Evolutionary conservation across 2,797 vertebrate species (phyloP).

Genomic region (Streptopelia turtur): DNA sequence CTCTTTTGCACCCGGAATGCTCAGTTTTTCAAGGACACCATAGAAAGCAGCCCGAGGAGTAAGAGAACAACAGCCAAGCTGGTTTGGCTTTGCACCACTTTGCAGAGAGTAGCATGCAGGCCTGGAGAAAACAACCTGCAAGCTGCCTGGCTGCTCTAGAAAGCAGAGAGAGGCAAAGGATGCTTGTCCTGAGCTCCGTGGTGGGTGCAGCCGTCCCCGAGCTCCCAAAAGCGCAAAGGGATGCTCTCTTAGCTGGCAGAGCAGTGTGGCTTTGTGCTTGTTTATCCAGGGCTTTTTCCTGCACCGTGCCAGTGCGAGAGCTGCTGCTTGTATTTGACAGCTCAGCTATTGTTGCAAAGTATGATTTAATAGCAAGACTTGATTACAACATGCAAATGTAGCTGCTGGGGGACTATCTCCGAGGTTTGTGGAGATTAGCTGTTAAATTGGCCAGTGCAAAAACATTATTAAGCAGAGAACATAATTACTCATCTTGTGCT

Average conservation of each 20-base stretch:
- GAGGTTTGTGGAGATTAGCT: conserved; percentile 71
- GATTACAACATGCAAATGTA: conserved; percentile 56
- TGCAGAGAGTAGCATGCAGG: not conserved
- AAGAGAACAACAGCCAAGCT: not conserved
- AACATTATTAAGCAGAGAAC: conserved; percentile 69
- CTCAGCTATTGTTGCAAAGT: conserved; percentile 60
- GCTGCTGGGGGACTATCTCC: conserved; percentile 59
- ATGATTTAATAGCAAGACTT: conserved; percentile 70
- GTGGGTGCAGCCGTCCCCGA: not conserved
- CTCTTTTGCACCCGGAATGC: not conserved
- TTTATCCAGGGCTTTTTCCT: not conserved
- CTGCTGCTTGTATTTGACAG: conserved; percentile 2
- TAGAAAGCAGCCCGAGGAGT: not conserved
- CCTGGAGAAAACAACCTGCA: not conserved
- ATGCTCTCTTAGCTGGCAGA: not conserved
- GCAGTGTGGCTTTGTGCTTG: not conserved
- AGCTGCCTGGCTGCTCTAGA: not conserved
- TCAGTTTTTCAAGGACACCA: not conserved
- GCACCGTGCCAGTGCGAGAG: not conserved
- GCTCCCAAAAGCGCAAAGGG: not conserved
- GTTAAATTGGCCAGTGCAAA: conserved; percentile 72
- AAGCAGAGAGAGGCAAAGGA: not conserved
- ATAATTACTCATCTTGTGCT: conserved; percentile 62
- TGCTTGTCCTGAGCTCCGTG: not conserved
- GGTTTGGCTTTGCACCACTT: not conserved